Conservation (phyloP, 2,888 invertebrate genomes). For the Nomada lathburiana region DNA sequence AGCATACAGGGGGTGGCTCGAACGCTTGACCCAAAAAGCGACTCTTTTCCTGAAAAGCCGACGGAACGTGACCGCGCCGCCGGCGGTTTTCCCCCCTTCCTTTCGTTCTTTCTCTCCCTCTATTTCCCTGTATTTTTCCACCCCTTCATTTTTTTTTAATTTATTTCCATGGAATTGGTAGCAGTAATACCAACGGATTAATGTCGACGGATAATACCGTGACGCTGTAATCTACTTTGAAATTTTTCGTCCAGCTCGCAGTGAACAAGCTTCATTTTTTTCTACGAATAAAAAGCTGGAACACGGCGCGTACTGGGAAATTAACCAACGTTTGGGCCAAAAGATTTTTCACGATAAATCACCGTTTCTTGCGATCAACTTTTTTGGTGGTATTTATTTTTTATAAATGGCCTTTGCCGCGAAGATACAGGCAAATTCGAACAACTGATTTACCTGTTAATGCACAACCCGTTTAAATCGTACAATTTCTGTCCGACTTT, state of each 20-base stretch:
- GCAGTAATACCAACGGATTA: conserved; percentile 47
- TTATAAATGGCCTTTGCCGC: no score
- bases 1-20: not conserved
- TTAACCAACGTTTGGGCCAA: conserved; percentile 8
- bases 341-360: not conserved
- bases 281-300: not conserved
- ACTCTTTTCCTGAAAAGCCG: conserved; percentile 26
- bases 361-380: not conserved
- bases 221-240: conserved; percentile 34
- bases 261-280: conserved; percentile 6
- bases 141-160: not conserved
- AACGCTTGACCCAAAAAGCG: conserved; percentile 55
- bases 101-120: not conserved
- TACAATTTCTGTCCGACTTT: no score
- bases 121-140: not conserved
- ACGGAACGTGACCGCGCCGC: conserved; percentile 24
- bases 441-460: no score
- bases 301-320: not conserved
- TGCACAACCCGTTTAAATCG: no score
- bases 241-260: conserved; percentile 17
- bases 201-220: conserved; percentile 36
- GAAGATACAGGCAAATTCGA: no score
- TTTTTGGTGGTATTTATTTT: not conserved
- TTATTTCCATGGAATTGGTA: conserved; percentile 42
- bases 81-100: not conserved